Evolutionary conservation across 2,888 invertebrate species (phyloP).

Genomic region (Orchesellides sinensis): DNA sequence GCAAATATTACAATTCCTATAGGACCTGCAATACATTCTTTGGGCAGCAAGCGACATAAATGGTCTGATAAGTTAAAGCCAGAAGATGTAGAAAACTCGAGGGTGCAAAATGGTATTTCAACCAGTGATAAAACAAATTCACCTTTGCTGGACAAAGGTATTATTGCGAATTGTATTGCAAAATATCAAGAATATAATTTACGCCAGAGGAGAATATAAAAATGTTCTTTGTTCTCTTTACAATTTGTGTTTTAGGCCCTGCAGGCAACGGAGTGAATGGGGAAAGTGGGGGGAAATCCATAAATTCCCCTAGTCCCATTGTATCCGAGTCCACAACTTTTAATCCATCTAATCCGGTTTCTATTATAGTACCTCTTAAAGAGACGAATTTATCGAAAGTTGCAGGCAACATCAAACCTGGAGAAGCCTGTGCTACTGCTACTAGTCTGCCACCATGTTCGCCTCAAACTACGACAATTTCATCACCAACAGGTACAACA

Average conservation of each 20-base stretch:
- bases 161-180: no score
- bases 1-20: slow-evolving; percentile 72
- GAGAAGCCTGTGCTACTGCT: not conserved
- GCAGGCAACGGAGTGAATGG: no score
- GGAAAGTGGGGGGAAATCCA: no score
- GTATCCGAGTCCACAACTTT: not conserved
- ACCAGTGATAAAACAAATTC: no score
- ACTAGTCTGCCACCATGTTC: not conserved
- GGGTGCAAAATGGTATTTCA: no score
- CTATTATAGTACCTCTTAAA: slow-evolving; percentile 58
- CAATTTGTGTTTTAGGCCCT: no score
- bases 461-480: not conserved
- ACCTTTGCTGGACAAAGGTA: no score
- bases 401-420: not conserved
- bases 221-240: no score
- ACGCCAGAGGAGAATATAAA: no score
- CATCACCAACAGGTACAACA: not conserved
- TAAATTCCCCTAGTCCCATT: not conserved
- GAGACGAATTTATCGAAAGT: slow-evolving; percentile 43
- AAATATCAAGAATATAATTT: no score
- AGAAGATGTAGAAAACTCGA: slow-evolving; percentile 60
- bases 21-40: slow-evolving; percentile 69
- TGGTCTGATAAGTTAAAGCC: slow-evolving; percentile 64
- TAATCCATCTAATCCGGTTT: slow-evolving; percentile 9
- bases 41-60: slow-evolving; percentile 67